Conservation (phyloP, 2,113 vertebrate genomes). For the Misgurnus anguillicaudatus region DNA sequence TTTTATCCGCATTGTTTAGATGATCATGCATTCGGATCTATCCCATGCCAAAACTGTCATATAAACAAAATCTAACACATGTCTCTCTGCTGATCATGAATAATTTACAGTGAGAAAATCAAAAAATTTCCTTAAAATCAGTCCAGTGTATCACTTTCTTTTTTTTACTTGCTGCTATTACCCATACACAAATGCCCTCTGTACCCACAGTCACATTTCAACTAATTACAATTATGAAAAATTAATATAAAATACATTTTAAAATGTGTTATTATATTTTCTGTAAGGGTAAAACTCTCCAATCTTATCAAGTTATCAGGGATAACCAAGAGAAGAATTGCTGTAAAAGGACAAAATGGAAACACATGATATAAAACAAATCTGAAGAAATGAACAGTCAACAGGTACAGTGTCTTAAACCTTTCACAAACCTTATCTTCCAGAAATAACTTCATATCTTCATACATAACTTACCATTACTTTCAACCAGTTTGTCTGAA, state of each 20-base stretch:
- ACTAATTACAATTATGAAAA: constrained; percentile 4
- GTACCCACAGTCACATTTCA: neutral
- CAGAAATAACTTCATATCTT: too few species aligned
- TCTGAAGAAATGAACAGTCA: neutral
- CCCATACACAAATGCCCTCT: neutral
- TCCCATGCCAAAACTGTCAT: neutral
- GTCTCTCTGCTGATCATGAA: neutral
- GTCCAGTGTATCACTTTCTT: neutral
- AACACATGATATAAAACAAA: neutral
- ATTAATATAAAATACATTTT: neutral
- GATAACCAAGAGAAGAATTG: constrained; percentile 5
- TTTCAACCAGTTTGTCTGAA: neutral
- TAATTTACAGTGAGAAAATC: constrained; percentile 6
- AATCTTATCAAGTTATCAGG: constrained; percentile 4
- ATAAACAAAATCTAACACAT: neutral
- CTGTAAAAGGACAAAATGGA: constrained; percentile 18
- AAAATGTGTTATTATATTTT: neutral
- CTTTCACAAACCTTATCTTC: too few species aligned
- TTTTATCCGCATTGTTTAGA: neutral
- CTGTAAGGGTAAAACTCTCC: constrained; percentile 7
- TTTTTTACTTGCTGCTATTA: too few species aligned
- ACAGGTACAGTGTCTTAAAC: neutral
- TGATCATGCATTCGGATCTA: neutral
- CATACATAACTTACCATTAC: neutral
- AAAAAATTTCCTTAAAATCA: constrained; percentile 6